Evolutionary conservation across 2,113 vertebrate genomes (phyloP).

Genomic region (Phalacrocorax pelagicus): DNA sequence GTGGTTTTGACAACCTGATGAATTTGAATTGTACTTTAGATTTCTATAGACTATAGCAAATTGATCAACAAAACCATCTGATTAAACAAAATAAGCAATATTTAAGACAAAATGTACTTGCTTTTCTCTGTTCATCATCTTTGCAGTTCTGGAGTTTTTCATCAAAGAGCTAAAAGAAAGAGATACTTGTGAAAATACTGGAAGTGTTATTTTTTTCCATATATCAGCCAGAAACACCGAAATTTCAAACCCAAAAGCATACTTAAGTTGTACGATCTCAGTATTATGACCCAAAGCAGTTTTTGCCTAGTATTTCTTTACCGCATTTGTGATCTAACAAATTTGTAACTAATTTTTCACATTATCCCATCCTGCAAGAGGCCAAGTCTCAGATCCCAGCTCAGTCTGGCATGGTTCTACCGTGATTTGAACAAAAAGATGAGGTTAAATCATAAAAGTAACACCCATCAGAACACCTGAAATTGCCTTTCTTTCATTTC

Average conservation of each 20-base stretch:
- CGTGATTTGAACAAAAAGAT: background rate
- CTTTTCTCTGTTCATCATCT: constrained; percentile 98
- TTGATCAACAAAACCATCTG: background rate
- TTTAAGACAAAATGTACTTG: constrained; percentile 77
- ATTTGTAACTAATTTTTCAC: background rate
- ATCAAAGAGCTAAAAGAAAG: constrained; percentile 89
- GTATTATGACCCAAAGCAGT: background rate
- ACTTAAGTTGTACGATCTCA: background rate
- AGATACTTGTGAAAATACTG: constrained; percentile 4
- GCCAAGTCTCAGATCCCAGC: background rate
- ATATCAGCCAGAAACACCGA: background rate
- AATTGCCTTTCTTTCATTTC: background rate
- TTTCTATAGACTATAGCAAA: background rate
- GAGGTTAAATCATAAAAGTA: background rate
- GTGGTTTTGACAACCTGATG: background rate
- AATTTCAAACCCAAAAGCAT: background rate
- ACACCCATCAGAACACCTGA: background rate
- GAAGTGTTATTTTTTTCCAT: background rate
- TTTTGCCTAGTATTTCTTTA: background rate
- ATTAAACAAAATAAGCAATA: constrained; percentile 1
- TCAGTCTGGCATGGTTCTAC: background rate
- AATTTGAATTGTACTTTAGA: background rate
- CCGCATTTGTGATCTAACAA: background rate
- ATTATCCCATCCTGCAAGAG: background rate
- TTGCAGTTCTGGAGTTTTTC: constrained; percentile 98